Conservation (phyloP, 2,113 vertebrate species). For the Excalfactoria chinensis region DNA sequence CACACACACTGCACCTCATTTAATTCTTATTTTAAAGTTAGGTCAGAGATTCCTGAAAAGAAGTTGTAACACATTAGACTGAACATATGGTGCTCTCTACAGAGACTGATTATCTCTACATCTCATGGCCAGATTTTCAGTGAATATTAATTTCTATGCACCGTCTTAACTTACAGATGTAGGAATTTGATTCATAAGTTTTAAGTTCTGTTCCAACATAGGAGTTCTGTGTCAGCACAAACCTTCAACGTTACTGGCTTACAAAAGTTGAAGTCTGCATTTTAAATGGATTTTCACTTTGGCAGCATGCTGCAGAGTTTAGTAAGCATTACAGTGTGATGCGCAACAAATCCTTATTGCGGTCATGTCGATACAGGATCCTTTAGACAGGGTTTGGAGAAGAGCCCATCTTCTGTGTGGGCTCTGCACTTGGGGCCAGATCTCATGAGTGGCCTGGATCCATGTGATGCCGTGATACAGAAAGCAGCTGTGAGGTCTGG, state of each 20-base stretch:
- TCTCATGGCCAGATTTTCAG: background rate
- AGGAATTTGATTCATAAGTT: background rate
- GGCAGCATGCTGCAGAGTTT: background rate
- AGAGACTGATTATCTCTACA: background rate
- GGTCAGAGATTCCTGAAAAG: background rate
- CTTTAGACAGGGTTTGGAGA: background rate
- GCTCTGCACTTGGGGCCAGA: background rate
- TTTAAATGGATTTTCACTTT: background rate
- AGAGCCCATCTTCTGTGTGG: background rate
- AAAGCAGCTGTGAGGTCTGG: background rate
- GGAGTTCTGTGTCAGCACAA: background rate
- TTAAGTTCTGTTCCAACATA: background rate
- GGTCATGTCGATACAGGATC: background rate
- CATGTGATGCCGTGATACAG: background rate
- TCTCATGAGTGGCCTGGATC: background rate
- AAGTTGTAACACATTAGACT: background rate
- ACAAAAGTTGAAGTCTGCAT: background rate
- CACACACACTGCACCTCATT: accelerated
- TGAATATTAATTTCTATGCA: background rate
- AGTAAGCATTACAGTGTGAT: background rate
- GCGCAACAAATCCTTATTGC: background rate
- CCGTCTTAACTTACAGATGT: background rate
- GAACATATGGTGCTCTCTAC: background rate
- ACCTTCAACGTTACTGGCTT: background rate
- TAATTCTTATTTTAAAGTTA: background rate